Conservation (phyloP, 2,797 vertebrate genomes). For the Karalla daura region DNA sequence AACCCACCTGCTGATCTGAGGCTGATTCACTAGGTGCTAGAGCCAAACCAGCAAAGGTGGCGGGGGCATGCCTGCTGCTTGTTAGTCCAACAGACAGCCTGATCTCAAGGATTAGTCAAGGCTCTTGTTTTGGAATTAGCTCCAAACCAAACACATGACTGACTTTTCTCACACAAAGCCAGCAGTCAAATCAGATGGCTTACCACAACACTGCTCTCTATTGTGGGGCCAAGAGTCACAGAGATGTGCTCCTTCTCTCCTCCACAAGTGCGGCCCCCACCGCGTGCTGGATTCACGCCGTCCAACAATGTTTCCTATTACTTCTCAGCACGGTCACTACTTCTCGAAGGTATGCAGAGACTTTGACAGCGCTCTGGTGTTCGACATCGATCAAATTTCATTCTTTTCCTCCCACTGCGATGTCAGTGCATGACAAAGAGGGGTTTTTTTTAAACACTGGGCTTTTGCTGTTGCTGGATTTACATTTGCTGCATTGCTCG, state of each 20-base stretch:
- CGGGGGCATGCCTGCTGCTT: constrained; percentile 39
- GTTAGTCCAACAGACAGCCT: constrained; percentile 60
- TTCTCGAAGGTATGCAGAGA: constrained; percentile 12
- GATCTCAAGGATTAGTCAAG: constrained; percentile 74
- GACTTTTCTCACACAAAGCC: constrained; percentile 76
- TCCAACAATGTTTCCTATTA: constrained; percentile 63
- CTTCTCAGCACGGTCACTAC: constrained; percentile 26
- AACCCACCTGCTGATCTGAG: constrained; percentile 21
- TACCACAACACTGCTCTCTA: constrained; percentile 73
- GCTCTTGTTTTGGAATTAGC: constrained; percentile 79
- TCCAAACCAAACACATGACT: constrained; percentile 81
- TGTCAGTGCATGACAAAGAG: constrained; percentile 37
- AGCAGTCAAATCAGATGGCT: constrained; percentile 72
- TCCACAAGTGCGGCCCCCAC: constrained; percentile 69
- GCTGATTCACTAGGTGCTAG: constrained; percentile 36
- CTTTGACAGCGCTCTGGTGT: constrained; percentile 10
- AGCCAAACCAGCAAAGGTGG: constrained; percentile 58
- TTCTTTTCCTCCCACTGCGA: constrained; percentile 44
- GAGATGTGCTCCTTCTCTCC: constrained; percentile 62
- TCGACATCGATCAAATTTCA: constrained; percentile 14
- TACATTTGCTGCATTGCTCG: constrained; percentile 30
- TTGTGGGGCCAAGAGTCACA: constrained; percentile 66
- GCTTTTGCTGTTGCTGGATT: constrained; percentile 22
- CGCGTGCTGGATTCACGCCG: constrained; percentile 53
- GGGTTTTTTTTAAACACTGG: constrained; percentile 26